Conservation (phyloP, 1,140 invertebrate species). For the Oryctes rhinoceros region DNA sequence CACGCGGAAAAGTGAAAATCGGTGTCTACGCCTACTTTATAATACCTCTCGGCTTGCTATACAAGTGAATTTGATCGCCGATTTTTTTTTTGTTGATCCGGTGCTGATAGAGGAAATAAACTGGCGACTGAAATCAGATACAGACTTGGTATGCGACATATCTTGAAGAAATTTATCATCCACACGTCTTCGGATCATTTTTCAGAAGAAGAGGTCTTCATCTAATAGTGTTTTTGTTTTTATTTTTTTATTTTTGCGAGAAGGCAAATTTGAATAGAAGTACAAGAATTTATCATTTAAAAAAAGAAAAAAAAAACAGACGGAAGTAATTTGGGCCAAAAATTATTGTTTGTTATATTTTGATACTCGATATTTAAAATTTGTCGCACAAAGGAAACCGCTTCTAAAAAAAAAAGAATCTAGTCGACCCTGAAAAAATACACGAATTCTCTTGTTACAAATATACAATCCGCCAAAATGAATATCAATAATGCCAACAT, state of each 20-base stretch:
- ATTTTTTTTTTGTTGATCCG: slow-evolving; percentile 4
- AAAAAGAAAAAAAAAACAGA: neutral
- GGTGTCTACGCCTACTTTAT: neutral
- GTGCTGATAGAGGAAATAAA: slow-evolving; percentile 49
- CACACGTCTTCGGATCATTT: slow-evolving; percentile 60
- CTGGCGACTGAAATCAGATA: slow-evolving; percentile 60
- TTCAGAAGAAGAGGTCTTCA: slow-evolving; percentile 49
- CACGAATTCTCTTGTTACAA: neutral
- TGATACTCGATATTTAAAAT: neutral
- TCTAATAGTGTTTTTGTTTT: slow-evolving; percentile 7
- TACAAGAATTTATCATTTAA: neutral
- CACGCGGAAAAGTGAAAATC: neutral
- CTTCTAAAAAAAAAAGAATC: neutral
- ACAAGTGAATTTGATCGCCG: neutral
- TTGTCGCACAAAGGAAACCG: neutral
- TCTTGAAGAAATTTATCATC: slow-evolving; percentile 58
- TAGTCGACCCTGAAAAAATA: slow-evolving; percentile 22
- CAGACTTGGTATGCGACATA: slow-evolving; percentile 59
- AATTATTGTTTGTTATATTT: too few species aligned
- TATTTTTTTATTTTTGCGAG: neutral
- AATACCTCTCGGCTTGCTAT: neutral
- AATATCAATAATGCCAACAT: neutral
- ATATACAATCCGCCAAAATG: neutral
- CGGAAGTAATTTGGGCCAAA: neutral
- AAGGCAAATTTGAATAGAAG: neutral